Evolutionary conservation across 2,113 vertebrate species (phyloP), one percentile per base, ranked within the genome.

Genomic region (Crotalus viridis): DNA sequence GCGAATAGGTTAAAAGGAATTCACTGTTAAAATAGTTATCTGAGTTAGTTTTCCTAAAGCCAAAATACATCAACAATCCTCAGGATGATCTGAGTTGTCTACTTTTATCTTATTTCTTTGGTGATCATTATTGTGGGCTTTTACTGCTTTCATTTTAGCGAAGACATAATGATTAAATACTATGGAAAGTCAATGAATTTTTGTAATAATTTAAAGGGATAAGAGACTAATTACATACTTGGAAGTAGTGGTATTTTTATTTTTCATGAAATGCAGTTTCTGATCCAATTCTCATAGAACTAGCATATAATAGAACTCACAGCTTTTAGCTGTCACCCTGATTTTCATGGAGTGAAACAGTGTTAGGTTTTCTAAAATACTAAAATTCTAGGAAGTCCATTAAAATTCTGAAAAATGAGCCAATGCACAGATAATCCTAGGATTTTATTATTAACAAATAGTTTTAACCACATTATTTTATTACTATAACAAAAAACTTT

Each of bases 101-200:
- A n/a, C 4, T 22, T 21, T 46, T 91, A 9, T 22, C n/a, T 81
- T 54, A 87, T 21, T n/a, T 88, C 26, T 54, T 88, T 24, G 52
- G 9, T 81, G 24, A 56, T 19, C 17, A 81, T 46, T 48, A 61
- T 10, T 10, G 26, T 33, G 56, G 55, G 3, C 22, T 87, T 91
- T 87, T 87, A 5, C 17, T 87, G 46, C 28, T 43, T 81, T 91
- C 19, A 39, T 81, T 59, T 87, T 51, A 57, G 59, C 81, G 12
- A 87, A 33, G 54, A 96, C 95, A 95, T 96, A 59, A 93, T 46
- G 87, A 94, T 9, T 64, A 52, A 22, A 19, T 55, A 51, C 46
- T 52, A 59, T 0, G 96, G 96, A 96, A 97, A 97, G 96, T 92
- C 96, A 96, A 86, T 88, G 94, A 95, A 89, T 95, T 96, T 94